Evolutionary conservation across 2,888 invertebrate genomes (phyloP).

Genomic region (Trissolcus brochymenae): DNA sequence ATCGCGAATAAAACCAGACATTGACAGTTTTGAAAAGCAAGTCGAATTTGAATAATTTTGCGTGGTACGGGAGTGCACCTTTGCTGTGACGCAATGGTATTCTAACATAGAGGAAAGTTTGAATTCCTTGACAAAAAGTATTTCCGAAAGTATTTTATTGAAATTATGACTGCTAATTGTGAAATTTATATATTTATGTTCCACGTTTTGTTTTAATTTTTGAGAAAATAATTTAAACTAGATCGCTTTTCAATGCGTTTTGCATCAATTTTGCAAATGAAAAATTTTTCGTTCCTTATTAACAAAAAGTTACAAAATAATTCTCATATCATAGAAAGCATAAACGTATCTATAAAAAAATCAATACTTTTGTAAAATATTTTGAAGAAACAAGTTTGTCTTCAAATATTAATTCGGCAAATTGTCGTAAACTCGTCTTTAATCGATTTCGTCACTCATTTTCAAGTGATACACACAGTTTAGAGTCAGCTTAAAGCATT

Average conservation of each 20-base stretch:
- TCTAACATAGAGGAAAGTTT: slow-evolving; percentile 15
- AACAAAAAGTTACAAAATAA: too few relatives aligned
- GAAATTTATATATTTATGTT: neutral
- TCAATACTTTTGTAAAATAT: too few relatives aligned
- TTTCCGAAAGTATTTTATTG: slow-evolving; percentile 6
- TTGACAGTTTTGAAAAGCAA: slow-evolving; percentile 1
- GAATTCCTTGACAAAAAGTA: slow-evolving; percentile 2
- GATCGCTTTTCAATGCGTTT: too few relatives aligned
- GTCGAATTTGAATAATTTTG: slow-evolving; percentile 11
- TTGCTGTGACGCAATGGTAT: slow-evolving; percentile 15
- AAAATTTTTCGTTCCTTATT: too few relatives aligned
- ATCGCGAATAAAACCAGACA: neutral
- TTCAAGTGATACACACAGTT: too few relatives aligned
- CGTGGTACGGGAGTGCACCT: slow-evolving; percentile 8
- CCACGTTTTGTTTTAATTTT: too few relatives aligned
- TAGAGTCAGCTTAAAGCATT: too few relatives aligned
- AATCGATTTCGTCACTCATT: too few relatives aligned
- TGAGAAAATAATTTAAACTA: too few relatives aligned
- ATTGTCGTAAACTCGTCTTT: neutral
- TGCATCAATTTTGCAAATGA: too few relatives aligned
- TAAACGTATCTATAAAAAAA: too few relatives aligned
- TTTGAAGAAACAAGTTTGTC: slow-evolving; percentile 8
- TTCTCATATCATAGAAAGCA: neutral
- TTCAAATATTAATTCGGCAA: slow-evolving; percentile 2
- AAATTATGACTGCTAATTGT: slow-evolving; percentile 11